Percentiles rank a stretch among this genome's conserved stretches.
These are phyloP conservation scores for Lithobates sylvaticus DNA, from an alignment of 2,797 vertebrate species.

Conservation along the genomic window DNA sequence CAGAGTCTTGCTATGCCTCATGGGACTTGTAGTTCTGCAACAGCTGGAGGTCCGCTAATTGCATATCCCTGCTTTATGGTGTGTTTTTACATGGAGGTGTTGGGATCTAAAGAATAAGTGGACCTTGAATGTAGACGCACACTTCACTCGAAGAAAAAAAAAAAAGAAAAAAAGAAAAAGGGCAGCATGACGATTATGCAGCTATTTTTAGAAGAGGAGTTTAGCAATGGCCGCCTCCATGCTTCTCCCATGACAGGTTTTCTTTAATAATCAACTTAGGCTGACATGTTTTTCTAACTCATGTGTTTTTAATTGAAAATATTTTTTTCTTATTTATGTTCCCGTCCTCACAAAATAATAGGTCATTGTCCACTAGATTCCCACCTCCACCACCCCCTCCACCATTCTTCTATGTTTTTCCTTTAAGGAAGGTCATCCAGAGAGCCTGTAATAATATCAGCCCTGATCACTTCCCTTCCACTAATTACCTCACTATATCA, in stretches of 20 bases:
- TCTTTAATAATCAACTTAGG: neutral
- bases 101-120: too few relatives aligned
- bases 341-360: conserved; percentile 24
- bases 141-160: too few relatives aligned
- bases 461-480: conserved; percentile 42
- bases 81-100: too few relatives aligned
- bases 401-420: conserved; percentile 21
- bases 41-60: too few relatives aligned
- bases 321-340: conserved; percentile 1
- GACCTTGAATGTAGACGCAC: too few relatives aligned
- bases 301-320: neutral
- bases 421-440: conserved; percentile 48
- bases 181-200: neutral
- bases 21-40: too few relatives aligned
- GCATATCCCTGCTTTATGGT: too few relatives aligned
- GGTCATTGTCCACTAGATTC: neutral
- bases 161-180: too few relatives aligned
- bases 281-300: neutral
- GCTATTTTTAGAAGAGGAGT: neutral
- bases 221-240: neutral
- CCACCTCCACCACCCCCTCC: too few relatives aligned
- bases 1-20: too few relatives aligned
- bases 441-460: conserved; percentile 25
- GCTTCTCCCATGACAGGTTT: neutral
- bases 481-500: conserved; percentile 52